phyloP scores from a whole-genome alignment of 53 echinoderm and acorn worm genomes.

The Astropecten irregularis region DNA sequence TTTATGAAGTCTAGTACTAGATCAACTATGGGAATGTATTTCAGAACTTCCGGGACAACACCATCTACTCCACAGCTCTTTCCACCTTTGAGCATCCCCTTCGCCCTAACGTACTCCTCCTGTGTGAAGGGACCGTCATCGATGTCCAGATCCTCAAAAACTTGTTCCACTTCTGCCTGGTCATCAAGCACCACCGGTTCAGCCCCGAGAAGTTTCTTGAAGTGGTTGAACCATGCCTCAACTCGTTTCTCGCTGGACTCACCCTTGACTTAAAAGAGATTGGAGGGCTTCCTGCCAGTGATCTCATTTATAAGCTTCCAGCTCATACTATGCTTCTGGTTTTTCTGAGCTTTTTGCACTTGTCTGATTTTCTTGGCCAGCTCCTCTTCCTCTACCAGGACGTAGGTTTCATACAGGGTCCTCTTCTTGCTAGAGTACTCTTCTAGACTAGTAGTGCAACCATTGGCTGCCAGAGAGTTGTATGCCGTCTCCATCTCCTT shows the following conservation, averaged over 20 bases:
- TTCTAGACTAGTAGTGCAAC: not conserved
- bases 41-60: constrained; percentile 22
- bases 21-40: constrained; percentile 15
- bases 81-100: constrained; percentile 1
- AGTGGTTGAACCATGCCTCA: constrained; percentile 51
- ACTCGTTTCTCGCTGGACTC: constrained; percentile 1
- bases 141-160: constrained; percentile 19
- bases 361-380: not conserved
- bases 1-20: constrained; percentile 30
- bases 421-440: not conserved
- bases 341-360: not conserved
- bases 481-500: not conserved
- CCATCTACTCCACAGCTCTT: constrained; percentile 35
- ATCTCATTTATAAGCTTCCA: constrained; percentile 37
- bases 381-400: not conserved
- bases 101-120: not conserved
- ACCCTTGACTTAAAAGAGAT: constrained; percentile 18
- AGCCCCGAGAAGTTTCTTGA: constrained; percentile 44
- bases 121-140: not conserved
- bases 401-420: not conserved
- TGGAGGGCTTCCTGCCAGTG: constrained; percentile 4
- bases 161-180: not conserved
- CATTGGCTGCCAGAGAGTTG: not conserved
- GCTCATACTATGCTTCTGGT: constrained; percentile 29
- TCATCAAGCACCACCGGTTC: constrained; percentile 15